A percentile compares a stretch with the other conserved stretches of the same genome.
Evolutionary conservation across 2,888 invertebrate genomes (phyloP).

Genomic region (Disparrhopalites patrizii): DNA sequence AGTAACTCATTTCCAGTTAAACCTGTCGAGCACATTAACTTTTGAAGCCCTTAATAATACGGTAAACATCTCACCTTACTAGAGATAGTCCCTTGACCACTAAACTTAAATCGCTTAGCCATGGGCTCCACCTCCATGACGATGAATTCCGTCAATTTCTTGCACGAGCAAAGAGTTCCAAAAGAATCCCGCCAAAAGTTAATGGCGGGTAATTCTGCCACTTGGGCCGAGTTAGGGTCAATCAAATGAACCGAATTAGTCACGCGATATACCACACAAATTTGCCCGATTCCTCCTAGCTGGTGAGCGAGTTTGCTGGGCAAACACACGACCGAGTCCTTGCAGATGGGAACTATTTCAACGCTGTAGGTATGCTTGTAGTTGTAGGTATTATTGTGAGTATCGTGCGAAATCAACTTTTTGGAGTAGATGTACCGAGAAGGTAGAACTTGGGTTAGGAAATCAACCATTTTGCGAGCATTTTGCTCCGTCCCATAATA

Average conservation of each 20-base stretch:
- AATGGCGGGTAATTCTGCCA: constrained; percentile 75
- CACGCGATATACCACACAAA: constrained; percentile 84
- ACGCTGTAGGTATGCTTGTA: constrained; percentile 93
- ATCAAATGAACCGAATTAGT: constrained; percentile 88
- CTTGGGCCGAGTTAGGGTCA: constrained; percentile 83
- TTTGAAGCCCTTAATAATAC: too few relatives aligned
- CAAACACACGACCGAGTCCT: constrained; percentile 87
- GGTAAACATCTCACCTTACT: constrained; percentile 34
- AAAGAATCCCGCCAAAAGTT: constrained; percentile 86
- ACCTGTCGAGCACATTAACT: too few relatives aligned
- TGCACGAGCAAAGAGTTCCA: constrained; percentile 79
- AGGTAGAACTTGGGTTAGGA: constrained; percentile 80
- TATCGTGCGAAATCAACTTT: constrained; percentile 93
- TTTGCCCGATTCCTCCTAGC: constrained; percentile 78
- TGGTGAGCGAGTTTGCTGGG: constrained; percentile 80
- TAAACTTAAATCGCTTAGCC: constrained; percentile 69
- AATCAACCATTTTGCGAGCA: constrained; percentile 94
- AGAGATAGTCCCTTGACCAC: constrained; percentile 76
- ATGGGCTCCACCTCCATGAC: constrained; percentile 91
- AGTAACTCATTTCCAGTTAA: too few relatives aligned
- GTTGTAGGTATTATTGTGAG: constrained; percentile 92
- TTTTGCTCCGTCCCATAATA: constrained; percentile 83
- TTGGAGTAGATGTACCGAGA: constrained; percentile 84
- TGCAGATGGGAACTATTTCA: constrained; percentile 93
- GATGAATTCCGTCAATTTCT: constrained; percentile 83